Evolutionary conservation across 2,888 invertebrate genomes (phyloP).

Genomic region (Drosophila mimica): DNA sequence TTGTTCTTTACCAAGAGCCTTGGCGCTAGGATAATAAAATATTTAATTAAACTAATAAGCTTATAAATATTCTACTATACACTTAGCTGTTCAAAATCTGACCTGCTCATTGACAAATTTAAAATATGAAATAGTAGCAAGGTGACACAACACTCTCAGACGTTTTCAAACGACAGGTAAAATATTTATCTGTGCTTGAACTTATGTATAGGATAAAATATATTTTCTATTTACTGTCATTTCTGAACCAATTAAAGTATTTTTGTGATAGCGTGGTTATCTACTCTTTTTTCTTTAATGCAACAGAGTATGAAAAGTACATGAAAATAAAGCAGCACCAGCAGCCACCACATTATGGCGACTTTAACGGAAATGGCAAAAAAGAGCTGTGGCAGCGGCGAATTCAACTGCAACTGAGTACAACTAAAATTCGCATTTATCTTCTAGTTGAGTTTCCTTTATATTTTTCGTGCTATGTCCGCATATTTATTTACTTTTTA

Average conservation of each 20-base stretch:
- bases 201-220: background rate
- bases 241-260: background rate
- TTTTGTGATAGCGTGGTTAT: background rate
- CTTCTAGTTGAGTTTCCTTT: slow-evolving; percentile 61
- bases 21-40: background rate
- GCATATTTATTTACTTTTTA: slow-evolving; percentile 59
- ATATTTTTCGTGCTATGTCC: slow-evolving; percentile 20
- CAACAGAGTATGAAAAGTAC: slow-evolving; percentile 1
- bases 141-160: no score
- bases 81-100: background rate
- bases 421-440: slow-evolving; percentile 72
- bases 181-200: background rate
- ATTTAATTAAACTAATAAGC: background rate
- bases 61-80: background rate
- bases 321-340: slow-evolving; percentile 11
- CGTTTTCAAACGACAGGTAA: no score
- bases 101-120: background rate
- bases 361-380: slow-evolving; percentile 65
- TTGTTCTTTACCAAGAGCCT: background rate
- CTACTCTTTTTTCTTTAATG: background rate
- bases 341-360: slow-evolving; percentile 20
- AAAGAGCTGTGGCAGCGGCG: slow-evolving; percentile 41
- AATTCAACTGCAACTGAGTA: slow-evolving; percentile 15
- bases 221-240: background rate
- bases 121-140: background rate